Evolutionary conservation across 2,888 invertebrate species (phyloP).

Genomic region (Ornithoptera priamus): DNA sequence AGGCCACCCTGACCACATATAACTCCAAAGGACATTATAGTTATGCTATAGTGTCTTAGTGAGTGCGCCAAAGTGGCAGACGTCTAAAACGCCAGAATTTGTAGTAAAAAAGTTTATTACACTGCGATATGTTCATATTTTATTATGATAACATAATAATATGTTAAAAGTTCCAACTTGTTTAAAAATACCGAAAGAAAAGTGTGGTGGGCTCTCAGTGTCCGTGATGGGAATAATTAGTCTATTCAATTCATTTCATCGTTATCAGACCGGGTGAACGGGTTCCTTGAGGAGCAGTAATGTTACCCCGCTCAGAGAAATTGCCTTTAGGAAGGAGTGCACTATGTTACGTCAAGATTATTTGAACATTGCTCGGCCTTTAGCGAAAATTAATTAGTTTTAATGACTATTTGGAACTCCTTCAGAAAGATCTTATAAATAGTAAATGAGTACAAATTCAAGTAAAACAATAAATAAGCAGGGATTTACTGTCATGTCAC

Average conservation of each 20-base stretch:
- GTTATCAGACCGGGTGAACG: conserved; percentile 27
- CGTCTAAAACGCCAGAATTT: no score
- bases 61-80: no score
- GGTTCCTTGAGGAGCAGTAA: conserved; percentile 23
- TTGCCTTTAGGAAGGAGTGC: conserved; percentile 22
- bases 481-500: not conserved
- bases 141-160: conserved; percentile 39
- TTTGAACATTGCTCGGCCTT: conserved; percentile 23
- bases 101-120: no score
- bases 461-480: not conserved
- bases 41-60: no score
- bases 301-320: conserved; percentile 22
- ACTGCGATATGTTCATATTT: no score
- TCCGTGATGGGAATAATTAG: conserved; percentile 26
- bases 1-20: no score
- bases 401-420: conserved; percentile 7
- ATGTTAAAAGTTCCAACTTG: conserved; percentile 11
- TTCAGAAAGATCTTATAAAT: not conserved
- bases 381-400: conserved; percentile 27
- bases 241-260: conserved; percentile 26
- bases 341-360: conserved; percentile 28
- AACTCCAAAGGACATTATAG: no score
- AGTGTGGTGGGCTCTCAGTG: conserved; percentile 7
- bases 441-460: not conserved
- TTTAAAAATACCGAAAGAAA: conserved; percentile 22